These are phyloP conservation scores for Drosophila lowei DNA, from an alignment of 1,140 invertebrate species.

Conservation along the genomic window DNA sequence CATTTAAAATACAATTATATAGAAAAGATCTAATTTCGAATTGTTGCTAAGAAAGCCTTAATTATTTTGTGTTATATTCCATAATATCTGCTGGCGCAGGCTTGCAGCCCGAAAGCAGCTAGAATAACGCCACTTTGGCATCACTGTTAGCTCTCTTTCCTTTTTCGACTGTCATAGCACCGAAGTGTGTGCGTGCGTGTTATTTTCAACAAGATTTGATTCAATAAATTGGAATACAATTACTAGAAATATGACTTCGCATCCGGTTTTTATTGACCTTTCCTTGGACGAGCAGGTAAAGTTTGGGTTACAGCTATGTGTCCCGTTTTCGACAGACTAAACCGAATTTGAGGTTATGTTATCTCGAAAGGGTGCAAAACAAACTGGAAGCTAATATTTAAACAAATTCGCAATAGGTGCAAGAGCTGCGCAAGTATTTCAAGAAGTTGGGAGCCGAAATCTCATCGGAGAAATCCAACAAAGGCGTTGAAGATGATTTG, in stretches of 20 bases:
- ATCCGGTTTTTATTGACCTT: conserved; percentile 92
- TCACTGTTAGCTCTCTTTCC: conserved; percentile 60
- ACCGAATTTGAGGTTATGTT: conserved; percentile 82
- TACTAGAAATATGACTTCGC: conserved; percentile 86
- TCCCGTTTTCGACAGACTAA: background rate
- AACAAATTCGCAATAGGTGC: conserved; percentile 86
- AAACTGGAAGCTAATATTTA: conserved; percentile 37
- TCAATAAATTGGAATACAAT: conserved; percentile 46
- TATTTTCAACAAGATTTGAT: conserved; percentile 43
- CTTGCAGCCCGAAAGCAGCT: background rate
- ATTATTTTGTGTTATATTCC: background rate
- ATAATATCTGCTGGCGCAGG: background rate
- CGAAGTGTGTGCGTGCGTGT: conserved; percentile 72
- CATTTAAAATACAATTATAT: no score
- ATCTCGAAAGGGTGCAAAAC: conserved; percentile 54
- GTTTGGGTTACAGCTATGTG: conserved; percentile 6
- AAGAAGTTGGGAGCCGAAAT: conserved; percentile 96
- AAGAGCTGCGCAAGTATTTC: conserved; percentile 94
- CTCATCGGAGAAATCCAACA: conserved; percentile 93
- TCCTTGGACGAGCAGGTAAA: conserved; percentile 90
- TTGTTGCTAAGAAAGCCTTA: no score
- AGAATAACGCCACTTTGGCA: conserved; percentile 17
- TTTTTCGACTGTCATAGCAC: conserved; percentile 64
- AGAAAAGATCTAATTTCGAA: no score
- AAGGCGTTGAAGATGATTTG: conserved; percentile 96